Base-by-base conservation (phyloP, 1,140 invertebrate species). In the Lepidurus arcticus region DNA sequence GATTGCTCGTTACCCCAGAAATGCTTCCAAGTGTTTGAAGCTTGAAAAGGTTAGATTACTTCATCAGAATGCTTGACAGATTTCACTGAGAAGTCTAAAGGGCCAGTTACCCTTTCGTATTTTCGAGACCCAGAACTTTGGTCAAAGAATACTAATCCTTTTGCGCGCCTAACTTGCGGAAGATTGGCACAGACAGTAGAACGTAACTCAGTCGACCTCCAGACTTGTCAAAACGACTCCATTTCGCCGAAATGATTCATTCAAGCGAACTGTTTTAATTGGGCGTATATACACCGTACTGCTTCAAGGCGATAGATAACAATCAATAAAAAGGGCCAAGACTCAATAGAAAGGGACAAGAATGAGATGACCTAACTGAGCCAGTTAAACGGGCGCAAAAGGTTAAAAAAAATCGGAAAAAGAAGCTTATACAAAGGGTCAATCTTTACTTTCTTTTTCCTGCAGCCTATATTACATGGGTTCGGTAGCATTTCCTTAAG, bases 91-190 rank as follows among this genome's bases (percentile, higher is more conserved):
- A 65, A 65, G 6, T 21, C 53, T 16, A n/a, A 13, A 65, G 21
- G 53, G 53, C 53, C 13, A 65, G 53, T 65, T 65, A 65, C 16
- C 53, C 13, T 21, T 65, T 65, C 1, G 21, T 21, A 65, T 65
- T 65, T 65, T 34, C 34, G 34, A 21, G 53, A 65, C 53, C 21
- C 6, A 7, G 13, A 7, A 65, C 16, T 21, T 65, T 21, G 53
- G 53, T 65, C 53, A 65, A 65, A 65, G 53, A 65, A 65, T 65
- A 65, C 1, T 16, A 65, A 65, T 65, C 53, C 53, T 65, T 7
- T 65, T 21, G 53, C 53, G 53, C 53, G 53, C 16, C 53, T 65
- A 65, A 65, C 53, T 65, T 65, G 53, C 53, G 53, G 53, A 65
- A 65, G 53, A 65, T 65, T 65, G 16, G 53, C 53, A 65, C 53